A percentile compares a stretch with the other conserved stretches of the same genome.
These are phyloP conservation scores for Hirtodrosophila histrioides DNA, from an alignment of 2,888 invertebrate genomes.

Conservation along the genomic window DNA sequence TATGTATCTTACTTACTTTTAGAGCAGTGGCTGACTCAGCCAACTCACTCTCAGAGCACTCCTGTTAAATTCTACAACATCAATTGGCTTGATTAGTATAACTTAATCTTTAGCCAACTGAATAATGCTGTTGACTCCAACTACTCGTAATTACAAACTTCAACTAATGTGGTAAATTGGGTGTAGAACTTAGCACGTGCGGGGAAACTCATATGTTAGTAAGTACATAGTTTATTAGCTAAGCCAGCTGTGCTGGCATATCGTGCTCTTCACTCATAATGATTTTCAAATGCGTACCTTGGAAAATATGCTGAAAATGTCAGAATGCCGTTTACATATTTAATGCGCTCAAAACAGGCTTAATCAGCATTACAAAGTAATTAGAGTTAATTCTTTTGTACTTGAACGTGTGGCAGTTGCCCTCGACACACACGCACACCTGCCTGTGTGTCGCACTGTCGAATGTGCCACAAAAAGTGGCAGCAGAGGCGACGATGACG, in stretches of 20 bases:
- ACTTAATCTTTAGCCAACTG: too few species aligned
- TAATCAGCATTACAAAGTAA: slow-evolving; percentile 80
- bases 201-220: neutral
- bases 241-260: neutral
- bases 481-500: slow-evolving; percentile 36
- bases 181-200: neutral
- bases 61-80: too few species aligned
- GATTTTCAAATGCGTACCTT: slow-evolving; percentile 4
- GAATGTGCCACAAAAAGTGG: slow-evolving; percentile 17
- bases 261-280: neutral
- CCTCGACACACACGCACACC: slow-evolving; percentile 8
- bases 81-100: too few species aligned
- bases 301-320: slow-evolving; percentile 65
- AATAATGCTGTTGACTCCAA: neutral
- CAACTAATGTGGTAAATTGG: neutral
- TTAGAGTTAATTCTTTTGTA: slow-evolving; percentile 78
- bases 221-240: neutral
- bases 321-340: slow-evolving; percentile 69
- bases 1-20: too few species aligned
- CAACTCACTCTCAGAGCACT: too few species aligned
- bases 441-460: slow-evolving; percentile 14
- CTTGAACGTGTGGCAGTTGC: slow-evolving; percentile 48
- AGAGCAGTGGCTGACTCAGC: too few species aligned
- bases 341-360: slow-evolving; percentile 71
- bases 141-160: too few species aligned